Evolutionary conservation across 2,888 invertebrate genomes (phyloP).

Genomic region (Falcaria lacertinaria): DNA sequence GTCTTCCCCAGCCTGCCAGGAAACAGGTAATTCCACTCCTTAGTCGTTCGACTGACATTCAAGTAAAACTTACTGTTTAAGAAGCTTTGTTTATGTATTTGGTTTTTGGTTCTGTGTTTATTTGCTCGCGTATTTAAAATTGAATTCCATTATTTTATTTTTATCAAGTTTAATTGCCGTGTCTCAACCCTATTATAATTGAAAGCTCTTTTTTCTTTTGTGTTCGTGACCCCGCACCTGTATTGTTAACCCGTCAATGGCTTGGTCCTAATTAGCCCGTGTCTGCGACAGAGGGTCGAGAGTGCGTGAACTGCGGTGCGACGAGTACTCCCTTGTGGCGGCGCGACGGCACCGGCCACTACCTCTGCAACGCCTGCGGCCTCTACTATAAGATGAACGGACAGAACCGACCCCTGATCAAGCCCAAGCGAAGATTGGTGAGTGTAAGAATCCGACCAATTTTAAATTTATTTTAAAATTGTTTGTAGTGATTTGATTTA

Average conservation of each 20-base stretch:
- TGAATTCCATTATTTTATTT: no score
- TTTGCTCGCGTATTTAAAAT: no score
- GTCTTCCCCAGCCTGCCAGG: slow-evolving; percentile 80
- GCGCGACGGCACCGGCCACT: slow-evolving; percentile 98
- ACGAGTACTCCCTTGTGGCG: slow-evolving; percentile 99
- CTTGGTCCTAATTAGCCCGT: slow-evolving; percentile 9
- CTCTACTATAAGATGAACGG: slow-evolving; percentile 99
- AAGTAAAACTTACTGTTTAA: slow-evolving; percentile 12
- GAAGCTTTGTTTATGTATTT: slow-evolving; percentile 14
- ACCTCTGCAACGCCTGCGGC: slow-evolving; percentile 99
- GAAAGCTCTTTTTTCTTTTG: neutral
- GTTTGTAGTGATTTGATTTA: slow-evolving; percentile 11
- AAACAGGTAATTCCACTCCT: slow-evolving; percentile 67
- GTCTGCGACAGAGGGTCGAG: slow-evolving; percentile 89
- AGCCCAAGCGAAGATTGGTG: slow-evolving; percentile 99
- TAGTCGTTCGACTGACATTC: slow-evolving; percentile 16
- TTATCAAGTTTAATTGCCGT: neutral
- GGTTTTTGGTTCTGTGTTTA: slow-evolving; percentile 15
- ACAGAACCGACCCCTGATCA: slow-evolving; percentile 98
- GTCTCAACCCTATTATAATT: neutral
- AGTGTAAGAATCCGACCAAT: slow-evolving; percentile 85
- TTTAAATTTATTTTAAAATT: slow-evolving; percentile 33
- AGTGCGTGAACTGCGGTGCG: slow-evolving; percentile 99
- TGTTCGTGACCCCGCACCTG: neutral
- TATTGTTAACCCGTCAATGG: neutral